Evolutionary conservation across 2,797 vertebrate species (phyloP).

Genomic region (Odontamblyopus lacepedii): DNA sequence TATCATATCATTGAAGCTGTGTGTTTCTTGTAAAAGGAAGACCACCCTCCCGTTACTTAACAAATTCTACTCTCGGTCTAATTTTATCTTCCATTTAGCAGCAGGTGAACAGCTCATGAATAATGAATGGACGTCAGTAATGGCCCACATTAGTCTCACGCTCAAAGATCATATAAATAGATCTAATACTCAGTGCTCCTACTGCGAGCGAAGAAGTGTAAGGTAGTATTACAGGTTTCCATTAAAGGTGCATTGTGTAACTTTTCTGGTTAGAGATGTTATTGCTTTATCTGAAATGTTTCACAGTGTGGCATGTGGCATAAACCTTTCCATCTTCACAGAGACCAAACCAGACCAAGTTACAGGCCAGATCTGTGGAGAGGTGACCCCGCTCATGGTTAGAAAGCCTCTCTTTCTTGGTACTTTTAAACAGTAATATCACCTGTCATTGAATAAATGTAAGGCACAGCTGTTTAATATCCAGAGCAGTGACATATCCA

Average conservation of each 20-base stretch:
- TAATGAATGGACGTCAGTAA: constrained; percentile 75
- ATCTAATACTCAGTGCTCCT: constrained; percentile 49
- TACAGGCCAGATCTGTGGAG: too few species aligned
- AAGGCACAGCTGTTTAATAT: too few species aligned
- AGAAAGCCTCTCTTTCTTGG: too few species aligned
- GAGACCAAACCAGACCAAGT: too few species aligned
- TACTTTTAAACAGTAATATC: too few species aligned
- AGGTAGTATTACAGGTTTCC: neutral
- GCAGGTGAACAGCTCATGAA: constrained; percentile 75
- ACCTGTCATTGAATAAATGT: too few species aligned
- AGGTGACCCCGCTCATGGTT: too few species aligned
- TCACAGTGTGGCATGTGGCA: too few species aligned
- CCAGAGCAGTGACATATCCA: too few species aligned
- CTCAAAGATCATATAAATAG: constrained; percentile 75
- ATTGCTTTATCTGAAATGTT: too few species aligned
- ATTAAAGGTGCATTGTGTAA: neutral
- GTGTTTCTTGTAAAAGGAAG: neutral
- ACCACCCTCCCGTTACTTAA: constrained; percentile 43
- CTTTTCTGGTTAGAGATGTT: too few species aligned
- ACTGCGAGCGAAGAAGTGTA: constrained; percentile 24
- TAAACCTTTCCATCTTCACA: too few species aligned
- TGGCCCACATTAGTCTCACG: constrained; percentile 69
- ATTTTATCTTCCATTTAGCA: constrained; percentile 71
- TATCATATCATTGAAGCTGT: neutral
- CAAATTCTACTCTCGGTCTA: constrained; percentile 48